Conservation (phyloP, 2,113 vertebrate genomes). For the Mormyrus lacerda region DNA sequence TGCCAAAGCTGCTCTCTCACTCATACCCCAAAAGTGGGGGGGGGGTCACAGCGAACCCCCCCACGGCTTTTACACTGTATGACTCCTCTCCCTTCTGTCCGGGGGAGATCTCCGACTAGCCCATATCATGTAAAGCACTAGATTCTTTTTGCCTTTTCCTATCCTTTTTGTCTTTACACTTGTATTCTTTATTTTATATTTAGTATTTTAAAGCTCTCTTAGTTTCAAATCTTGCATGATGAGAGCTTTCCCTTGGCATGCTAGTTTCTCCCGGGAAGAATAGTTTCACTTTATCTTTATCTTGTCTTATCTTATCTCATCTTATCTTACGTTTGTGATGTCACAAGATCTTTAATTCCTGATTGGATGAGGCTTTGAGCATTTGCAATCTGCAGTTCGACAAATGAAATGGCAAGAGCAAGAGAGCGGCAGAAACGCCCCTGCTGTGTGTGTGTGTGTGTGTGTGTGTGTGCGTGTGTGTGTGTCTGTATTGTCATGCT, state of each 20-base stretch:
- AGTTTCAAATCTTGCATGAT: not conserved
- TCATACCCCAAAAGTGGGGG: not conserved
- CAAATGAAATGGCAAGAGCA: not conserved
- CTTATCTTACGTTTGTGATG: not conserved
- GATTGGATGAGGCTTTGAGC: constrained; percentile 17
- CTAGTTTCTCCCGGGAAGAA: not conserved
- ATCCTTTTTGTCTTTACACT: not conserved
- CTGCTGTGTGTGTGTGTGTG: not conserved
- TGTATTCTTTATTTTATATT: not conserved
- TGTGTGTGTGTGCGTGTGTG: not conserved
- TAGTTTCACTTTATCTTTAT: not conserved
- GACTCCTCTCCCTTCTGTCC: not conserved
- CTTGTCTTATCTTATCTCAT: not conserved
- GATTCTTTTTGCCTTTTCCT: not conserved
- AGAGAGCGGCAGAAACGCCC: not conserved
- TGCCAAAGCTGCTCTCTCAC: not conserved
- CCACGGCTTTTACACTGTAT: not conserved
- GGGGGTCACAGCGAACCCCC: not conserved
- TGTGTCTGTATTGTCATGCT: not conserved
- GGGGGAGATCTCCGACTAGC: not conserved
- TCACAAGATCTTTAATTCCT: constrained; percentile 15
- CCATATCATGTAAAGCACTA: not conserved
- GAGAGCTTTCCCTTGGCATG: not conserved
- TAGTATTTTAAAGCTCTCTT: not conserved
- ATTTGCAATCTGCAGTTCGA: not conserved